phyloP scores from a whole-genome alignment of 2,113 vertebrate genomes.

The Apaloderma vittatum region DNA sequence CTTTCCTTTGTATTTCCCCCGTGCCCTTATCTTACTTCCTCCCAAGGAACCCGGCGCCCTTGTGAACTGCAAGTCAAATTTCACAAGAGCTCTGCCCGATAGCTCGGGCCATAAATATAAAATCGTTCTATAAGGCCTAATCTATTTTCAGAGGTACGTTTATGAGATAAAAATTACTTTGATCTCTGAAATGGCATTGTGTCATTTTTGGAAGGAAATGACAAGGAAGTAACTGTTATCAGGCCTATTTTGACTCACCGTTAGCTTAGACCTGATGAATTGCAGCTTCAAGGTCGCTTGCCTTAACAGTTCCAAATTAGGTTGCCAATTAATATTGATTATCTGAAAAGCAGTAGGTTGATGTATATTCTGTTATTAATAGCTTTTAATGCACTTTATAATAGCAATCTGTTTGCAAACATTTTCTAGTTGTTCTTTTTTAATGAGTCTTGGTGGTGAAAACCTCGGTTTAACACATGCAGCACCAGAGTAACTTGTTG shows the following conservation, averaged over 20 bases:
- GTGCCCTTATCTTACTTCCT: constrained; percentile 2
- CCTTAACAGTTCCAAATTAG: constrained; percentile 14
- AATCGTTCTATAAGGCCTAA: neutral
- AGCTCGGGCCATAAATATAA: neutral
- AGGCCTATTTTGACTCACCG: neutral
- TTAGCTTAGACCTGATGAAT: neutral
- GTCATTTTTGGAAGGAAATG: constrained; percentile 54
- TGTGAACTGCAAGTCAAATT: neutral
- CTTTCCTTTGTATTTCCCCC: neutral
- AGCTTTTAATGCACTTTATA: constrained; percentile 24
- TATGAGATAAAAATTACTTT: constrained; percentile 37
- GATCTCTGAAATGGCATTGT: neutral
- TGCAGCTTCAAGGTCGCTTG: neutral
- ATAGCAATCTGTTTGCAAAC: constrained; percentile 18
- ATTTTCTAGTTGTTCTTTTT: constrained; percentile 40
- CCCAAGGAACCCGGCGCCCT: neutral
- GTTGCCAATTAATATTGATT: constrained; percentile 40
- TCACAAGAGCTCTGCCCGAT: neutral
- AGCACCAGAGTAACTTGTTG: neutral
- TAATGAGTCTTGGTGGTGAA: constrained; percentile 34
- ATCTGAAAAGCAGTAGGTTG: constrained; percentile 20
- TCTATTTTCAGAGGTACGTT: neutral
- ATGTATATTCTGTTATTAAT: constrained; percentile 36
- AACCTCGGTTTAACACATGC: neutral
- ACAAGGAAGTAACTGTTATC: constrained; percentile 35